A percentile compares a stretch with the other conserved stretches of the same genome.
phyloP scores from a whole-genome alignment of 2,888 invertebrate genomes.

The Pocota personata region DNA sequence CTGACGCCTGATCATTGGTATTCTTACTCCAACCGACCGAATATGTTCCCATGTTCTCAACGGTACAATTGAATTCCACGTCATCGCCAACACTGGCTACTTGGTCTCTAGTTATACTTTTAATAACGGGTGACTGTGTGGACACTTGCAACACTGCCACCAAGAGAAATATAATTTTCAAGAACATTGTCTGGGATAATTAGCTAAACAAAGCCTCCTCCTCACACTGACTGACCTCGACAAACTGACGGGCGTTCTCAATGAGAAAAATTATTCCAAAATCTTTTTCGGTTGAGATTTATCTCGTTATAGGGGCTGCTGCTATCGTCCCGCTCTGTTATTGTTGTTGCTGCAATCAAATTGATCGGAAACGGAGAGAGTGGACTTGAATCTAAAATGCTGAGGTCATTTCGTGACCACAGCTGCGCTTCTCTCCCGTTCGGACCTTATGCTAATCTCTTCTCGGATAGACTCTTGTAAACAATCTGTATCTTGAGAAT shows the following conservation, averaged over 20 bases:
- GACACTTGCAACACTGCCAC: conserved; percentile 52
- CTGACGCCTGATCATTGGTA: conserved; percentile 77
- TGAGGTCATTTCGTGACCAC: conserved; percentile 57
- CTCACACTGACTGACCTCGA: conserved; percentile 53
- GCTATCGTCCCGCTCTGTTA: conserved; percentile 19
- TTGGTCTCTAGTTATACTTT: conserved; percentile 79
- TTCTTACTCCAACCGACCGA: conserved; percentile 81
- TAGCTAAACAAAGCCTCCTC: conserved; percentile 42
- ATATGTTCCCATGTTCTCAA: conserved; percentile 79
- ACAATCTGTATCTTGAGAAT: conserved; percentile 51
- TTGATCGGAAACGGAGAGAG: conserved; percentile 68
- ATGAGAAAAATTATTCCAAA: conserved; percentile 34
- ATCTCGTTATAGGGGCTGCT: conserved; percentile 6
- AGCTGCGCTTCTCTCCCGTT: conserved; percentile 14
- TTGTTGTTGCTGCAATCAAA: conserved; percentile 56
- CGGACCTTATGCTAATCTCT: conserved; percentile 57
- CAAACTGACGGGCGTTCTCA: conserved; percentile 48
- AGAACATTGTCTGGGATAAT: conserved; percentile 43
- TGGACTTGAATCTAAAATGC: conserved; percentile 67
- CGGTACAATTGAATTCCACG: conserved; percentile 81
- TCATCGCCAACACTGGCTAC: conserved; percentile 80
- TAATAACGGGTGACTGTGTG: conserved; percentile 77
- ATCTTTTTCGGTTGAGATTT: conserved; percentile 45
- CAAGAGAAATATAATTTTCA: conserved; percentile 52
- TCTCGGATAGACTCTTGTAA: conserved; percentile 29